Evolutionary conservation across 2,888 invertebrate genomes (phyloP).

Genomic region (Laspeyria flexula): DNA sequence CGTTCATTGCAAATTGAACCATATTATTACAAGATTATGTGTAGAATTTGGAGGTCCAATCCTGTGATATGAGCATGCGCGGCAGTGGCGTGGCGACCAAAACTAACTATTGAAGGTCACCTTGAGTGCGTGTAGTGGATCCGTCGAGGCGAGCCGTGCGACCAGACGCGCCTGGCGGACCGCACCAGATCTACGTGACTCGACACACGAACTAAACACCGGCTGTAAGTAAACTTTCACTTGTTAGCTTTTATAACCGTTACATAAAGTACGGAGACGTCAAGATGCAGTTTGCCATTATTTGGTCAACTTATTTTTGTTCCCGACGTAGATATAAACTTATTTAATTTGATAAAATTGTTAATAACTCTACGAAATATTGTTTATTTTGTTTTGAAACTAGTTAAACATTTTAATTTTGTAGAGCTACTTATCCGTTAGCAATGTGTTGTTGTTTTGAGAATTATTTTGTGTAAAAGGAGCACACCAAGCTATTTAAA

Average conservation of each 20-base stretch:
- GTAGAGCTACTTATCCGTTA: too few relatives aligned
- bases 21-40: conserved; percentile 43
- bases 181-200: conserved; percentile 35
- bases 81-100: conserved; percentile 65
- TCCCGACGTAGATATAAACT: too few relatives aligned
- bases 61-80: conserved; percentile 73
- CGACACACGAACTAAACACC: conserved; percentile 20
- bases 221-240: conserved; percentile 5
- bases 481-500: too few relatives aligned
- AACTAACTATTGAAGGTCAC: conserved; percentile 76
- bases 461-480: too few relatives aligned
- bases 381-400: too few relatives aligned
- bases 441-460: too few relatives aligned
- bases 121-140: conserved; percentile 57
- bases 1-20: conserved; percentile 34
- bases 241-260: not conserved
- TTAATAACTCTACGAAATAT: too few relatives aligned
- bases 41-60: conserved; percentile 41
- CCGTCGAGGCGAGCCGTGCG: conserved; percentile 30
- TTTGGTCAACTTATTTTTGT: too few relatives aligned
- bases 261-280: too few relatives aligned
- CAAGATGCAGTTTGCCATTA: too few relatives aligned
- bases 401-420: too few relatives aligned
- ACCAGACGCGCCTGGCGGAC: conserved; percentile 27
- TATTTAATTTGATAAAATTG: too few relatives aligned